Evolutionary conservation across 2,113 vertebrate genomes (phyloP).

Genomic region (Eulacestoma nigropectus): DNA sequence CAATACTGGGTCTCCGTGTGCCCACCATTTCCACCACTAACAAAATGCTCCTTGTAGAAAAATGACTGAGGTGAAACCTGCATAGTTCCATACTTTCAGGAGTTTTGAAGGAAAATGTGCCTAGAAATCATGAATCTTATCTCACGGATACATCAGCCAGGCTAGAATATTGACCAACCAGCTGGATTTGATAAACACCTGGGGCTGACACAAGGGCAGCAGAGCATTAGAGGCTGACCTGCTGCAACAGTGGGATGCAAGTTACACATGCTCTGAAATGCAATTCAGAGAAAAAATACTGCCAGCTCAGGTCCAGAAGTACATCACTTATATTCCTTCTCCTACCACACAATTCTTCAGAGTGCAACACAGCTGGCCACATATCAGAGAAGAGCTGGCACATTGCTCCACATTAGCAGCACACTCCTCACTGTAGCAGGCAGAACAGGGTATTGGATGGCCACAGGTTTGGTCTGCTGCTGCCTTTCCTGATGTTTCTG

Average conservation of each 20-base stretch:
- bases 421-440: neutral
- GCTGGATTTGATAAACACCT: neutral
- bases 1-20: neutral
- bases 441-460: neutral
- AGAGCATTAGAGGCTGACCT: neutral
- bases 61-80: neutral
- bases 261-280: neutral
- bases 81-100: neutral
- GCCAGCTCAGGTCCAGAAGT: neutral
- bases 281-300: neutral
- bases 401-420: neutral
- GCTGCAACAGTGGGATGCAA: neutral
- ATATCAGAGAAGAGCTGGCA: neutral
- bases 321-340: neutral
- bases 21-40: neutral
- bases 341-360: neutral
- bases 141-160: neutral
- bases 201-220: neutral
- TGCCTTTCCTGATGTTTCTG: neutral
- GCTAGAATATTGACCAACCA: neutral
- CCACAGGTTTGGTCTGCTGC: neutral
- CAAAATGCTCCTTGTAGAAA: neutral
- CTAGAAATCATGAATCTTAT: neutral
- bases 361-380: neutral
- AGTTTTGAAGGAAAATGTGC: neutral